These are phyloP conservation scores for Enteromius trimaculatus DNA, from an alignment of 2,797 vertebrate species.

Conservation along the genomic window DNA sequence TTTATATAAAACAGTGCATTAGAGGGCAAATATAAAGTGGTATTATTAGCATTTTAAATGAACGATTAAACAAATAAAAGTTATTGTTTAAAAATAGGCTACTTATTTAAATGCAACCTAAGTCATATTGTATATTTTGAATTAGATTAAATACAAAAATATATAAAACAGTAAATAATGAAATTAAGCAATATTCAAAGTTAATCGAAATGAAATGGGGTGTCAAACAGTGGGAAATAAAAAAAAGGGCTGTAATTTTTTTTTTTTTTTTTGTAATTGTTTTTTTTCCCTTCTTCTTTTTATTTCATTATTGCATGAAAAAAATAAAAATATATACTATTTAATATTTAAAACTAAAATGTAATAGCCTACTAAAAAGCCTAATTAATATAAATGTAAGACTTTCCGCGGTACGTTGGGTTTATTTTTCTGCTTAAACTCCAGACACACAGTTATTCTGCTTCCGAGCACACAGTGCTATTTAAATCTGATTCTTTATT, in stretches of 20 bases:
- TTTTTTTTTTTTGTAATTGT: no score
- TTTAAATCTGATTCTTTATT: conserved; percentile 22
- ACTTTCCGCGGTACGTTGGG: not conserved
- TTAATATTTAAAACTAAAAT: not conserved
- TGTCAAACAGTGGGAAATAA: not conserved
- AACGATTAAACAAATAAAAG: not conserved
- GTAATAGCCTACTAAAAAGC: not conserved
- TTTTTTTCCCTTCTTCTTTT: not conserved
- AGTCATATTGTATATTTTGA: not conserved
- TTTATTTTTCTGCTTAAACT: not conserved
- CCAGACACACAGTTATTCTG: not conserved
- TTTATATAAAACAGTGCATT: not conserved
- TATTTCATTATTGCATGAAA: not conserved
- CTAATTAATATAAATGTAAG: not conserved
- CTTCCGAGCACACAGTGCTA: not conserved
- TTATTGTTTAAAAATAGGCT: not conserved
- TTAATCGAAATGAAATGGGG: not conserved
- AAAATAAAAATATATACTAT: not conserved
- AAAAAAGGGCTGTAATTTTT: not conserved
- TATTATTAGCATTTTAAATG: not conserved
- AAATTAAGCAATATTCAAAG: no score
- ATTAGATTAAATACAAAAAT: no score
- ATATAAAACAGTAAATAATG: no score
- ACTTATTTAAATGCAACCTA: not conserved
- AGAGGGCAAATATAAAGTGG: not conserved